phyloP scores from a whole-genome alignment of 2,113 vertebrate species.

The Amphiprion percula region DNA sequence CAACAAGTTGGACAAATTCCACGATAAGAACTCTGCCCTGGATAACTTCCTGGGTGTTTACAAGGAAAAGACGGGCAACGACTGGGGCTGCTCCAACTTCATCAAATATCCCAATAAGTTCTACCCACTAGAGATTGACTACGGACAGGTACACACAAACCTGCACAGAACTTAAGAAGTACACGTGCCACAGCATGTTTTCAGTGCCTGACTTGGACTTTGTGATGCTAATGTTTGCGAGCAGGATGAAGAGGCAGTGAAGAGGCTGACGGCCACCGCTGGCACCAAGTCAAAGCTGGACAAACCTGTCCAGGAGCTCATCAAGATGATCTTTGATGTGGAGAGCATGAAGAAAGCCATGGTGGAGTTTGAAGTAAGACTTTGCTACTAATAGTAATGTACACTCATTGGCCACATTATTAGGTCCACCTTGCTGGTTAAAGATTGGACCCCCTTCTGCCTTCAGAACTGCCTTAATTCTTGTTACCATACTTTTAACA shows the following conservation, averaged over 20 bases:
- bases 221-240: background rate
- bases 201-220: background rate
- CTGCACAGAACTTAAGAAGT: background rate
- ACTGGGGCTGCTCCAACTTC: conserved; percentile 92
- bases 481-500: too few relatives aligned
- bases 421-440: too few relatives aligned
- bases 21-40: conserved; percentile 92
- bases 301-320: conserved; percentile 93
- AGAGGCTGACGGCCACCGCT: conserved; percentile 89
- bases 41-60: conserved; percentile 95
- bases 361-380: conserved; percentile 96
- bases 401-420: too few relatives aligned
- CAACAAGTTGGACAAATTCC: conserved; percentile 96
- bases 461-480: too few relatives aligned
- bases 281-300: conserved; percentile 93
- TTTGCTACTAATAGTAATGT: background rate
- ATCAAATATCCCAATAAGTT: conserved; percentile 98
- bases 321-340: conserved; percentile 97
- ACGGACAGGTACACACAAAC: conserved; percentile 91
- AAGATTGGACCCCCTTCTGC: too few relatives aligned
- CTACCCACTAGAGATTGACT: conserved; percentile 98
- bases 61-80: conserved; percentile 96
- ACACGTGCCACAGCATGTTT: accelerated
- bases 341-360: conserved; percentile 99
- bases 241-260: conserved; percentile 97